Evolutionary conservation across 2,888 invertebrate species (phyloP), one percentile per base, ranked within the genome.

Genomic region (Parelbella ahira): DNA sequence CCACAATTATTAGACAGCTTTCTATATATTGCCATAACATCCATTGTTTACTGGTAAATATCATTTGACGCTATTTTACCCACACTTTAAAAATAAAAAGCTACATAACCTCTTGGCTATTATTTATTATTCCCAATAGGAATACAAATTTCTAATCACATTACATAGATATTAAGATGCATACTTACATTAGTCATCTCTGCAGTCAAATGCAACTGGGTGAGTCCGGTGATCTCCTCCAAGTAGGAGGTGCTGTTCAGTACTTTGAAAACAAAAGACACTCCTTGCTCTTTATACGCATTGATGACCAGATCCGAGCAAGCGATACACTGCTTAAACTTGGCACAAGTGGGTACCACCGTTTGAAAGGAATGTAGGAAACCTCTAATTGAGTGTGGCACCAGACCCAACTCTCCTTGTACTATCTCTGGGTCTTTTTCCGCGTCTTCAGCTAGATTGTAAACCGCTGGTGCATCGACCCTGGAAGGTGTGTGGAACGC

Each of bases 381-480:
- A 0, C 98, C 98, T 20, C 99, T 89, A 51, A 99, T 94, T 2
- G 97, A 95, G 71, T 99, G 98, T 0, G 98, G 98, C 13, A 98
- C 84, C 0, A 94, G 88, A 0, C 98, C 98, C 0, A 98, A 82
- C 1, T 93, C 81, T 0, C 93, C 91, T 56, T 91, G 88, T 1
- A 32, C 29, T 0, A 88, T 71, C 11, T 70, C 62, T 1, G 65
- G 42, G 0, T 70, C 58, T 3, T 71, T 67, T 1, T 75, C 76
- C 0, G 63, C 55, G 8, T 65, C 65, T 15, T 66, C 68, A 6
- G 70, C 71, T 24, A 89, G 66, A 50, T 87, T 89, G 57, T 89
- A 92, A 20, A 89, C 89, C 0, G 94, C 93, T 12, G 93, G 91
- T 0, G 94, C 93, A 47, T 89, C 63, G n/a, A n/a, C n/a, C n/a